phyloP scores from a whole-genome alignment of 2,888 invertebrate genomes.

The Melipona bicolor region DNA sequence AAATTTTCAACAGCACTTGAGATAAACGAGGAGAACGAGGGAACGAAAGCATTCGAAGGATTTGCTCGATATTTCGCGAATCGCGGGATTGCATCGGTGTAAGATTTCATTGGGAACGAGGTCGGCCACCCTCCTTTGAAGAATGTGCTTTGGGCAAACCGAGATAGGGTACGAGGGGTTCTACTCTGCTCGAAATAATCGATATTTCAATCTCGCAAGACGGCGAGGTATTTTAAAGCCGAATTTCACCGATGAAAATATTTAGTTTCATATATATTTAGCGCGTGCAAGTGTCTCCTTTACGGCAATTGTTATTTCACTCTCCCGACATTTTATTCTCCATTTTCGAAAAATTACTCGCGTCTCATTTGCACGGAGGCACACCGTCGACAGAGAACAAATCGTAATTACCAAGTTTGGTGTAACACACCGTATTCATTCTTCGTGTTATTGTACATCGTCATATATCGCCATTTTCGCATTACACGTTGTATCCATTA shows the following conservation, averaged over 20 bases:
- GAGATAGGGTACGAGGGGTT: slow-evolving; percentile 53
- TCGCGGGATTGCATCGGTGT: slow-evolving; percentile 24
- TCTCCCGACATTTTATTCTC: background rate
- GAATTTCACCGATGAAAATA: slow-evolving; percentile 10
- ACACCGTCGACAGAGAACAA: background rate
- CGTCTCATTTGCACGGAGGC: background rate
- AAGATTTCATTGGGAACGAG: slow-evolving; percentile 53
- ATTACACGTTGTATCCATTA: no score
- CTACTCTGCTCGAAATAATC: slow-evolving; percentile 59
- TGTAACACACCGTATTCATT: background rate
- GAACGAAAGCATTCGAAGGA: slow-evolving; percentile 25
- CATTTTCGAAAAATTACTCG: background rate
- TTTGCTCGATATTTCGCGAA: slow-evolving; percentile 40
- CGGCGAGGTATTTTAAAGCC: slow-evolving; percentile 51
- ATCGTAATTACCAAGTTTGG: background rate
- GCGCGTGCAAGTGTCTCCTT: background rate
- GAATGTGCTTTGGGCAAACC: slow-evolving; percentile 57
- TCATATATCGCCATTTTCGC: no score
- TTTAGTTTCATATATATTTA: background rate
- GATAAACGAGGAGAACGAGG: background rate
- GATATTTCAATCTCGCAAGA: slow-evolving; percentile 56
- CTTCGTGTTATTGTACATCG: no score
- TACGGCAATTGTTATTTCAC: background rate
- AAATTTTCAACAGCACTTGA: background rate
- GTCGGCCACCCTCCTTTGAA: slow-evolving; percentile 52